Evolutionary conservation across 1,140 invertebrate species (phyloP), one percentile per base, ranked within the genome.

Genomic region (Pogonognathellus flavescens): DNA sequence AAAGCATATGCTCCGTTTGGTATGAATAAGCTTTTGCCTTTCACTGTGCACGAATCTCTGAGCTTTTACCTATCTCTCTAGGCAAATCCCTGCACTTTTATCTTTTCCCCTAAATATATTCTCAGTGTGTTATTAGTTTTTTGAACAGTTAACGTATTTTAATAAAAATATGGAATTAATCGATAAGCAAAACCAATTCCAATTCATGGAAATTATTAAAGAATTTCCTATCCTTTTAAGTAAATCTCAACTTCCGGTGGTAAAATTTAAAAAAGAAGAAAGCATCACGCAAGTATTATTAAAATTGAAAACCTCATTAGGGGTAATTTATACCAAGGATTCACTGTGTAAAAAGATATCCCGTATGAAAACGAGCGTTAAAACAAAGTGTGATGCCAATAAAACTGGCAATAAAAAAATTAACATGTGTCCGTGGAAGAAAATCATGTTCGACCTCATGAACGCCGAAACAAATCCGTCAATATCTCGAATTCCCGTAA

Each of bases 21-120:
- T 62, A 62, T 62, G 59, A 62, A 62, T 62, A 62, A 62, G 6
- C 59, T 20, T 62, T 62, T 22, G n/a, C n/a, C n/a, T n/a, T n/a
- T n/a, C n/a, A n/a, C n/a, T n/a, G n/a, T n/a, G n/a, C n/a, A n/a
- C n/a, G n/a, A n/a, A n/a, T n/a, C n/a, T n/a, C n/a, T n/a, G n/a
- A n/a, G n/a, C n/a, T n/a, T n/a, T n/a, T n/a, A 9, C 59, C n/a
- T 62, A 20, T 3, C 14, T 20, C 18, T n/a, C 55, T 8, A 16
- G 18, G 55, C 55, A 59, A 59, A 14, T 14, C 13, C 55, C 8
- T 59, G 14, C 16, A 0, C 2, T 20, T 20, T 20, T 20, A 53
- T 7, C 52, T 8, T 53, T 53, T 53, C 52, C 52, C 52, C 52
- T 7, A 8, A 13, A 53, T 53, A 7, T 53, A n/a, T 53, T 53